Conservation (phyloP, 2,888 invertebrate species). For the Heliconius ethilla region DNA sequence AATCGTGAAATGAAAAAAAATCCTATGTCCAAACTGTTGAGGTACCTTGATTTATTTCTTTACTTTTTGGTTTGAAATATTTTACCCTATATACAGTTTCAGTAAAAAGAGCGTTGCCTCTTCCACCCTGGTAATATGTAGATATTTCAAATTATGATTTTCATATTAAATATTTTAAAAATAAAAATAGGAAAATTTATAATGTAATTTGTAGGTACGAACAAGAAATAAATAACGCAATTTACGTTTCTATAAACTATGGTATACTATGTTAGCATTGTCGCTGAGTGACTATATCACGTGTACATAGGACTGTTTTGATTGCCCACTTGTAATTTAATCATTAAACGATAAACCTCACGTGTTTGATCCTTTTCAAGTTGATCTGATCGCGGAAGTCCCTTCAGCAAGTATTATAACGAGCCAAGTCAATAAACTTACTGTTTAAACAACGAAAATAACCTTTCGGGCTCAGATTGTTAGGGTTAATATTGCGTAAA, state of each 20-base stretch:
- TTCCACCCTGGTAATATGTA: too few species aligned
- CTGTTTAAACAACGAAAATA: slow-evolving; percentile 22
- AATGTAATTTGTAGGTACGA: background rate
- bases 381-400: slow-evolving; percentile 41
- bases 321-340: slow-evolving; percentile 19
- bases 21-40: too few species aligned
- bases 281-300: background rate
- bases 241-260: background rate
- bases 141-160: too few species aligned
- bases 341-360: slow-evolving; percentile 32
- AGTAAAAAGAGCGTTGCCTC: too few species aligned
- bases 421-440: slow-evolving; percentile 44
- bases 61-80: too few species aligned
- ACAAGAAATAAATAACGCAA: background rate
- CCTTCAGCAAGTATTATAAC: slow-evolving; percentile 36
- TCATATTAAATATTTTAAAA: background rate
- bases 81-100: too few species aligned
- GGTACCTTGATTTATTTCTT: too few species aligned
- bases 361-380: slow-evolving; percentile 33
- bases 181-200: background rate
- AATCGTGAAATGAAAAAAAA: too few species aligned
- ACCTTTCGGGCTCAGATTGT: slow-evolving; percentile 23
- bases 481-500: slow-evolving; percentile 18
- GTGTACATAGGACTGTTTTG: background rate
- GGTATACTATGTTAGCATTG: too few species aligned